Conservation (phyloP, 2,113 vertebrate genomes). For the Triplophysa siluroides region DNA sequence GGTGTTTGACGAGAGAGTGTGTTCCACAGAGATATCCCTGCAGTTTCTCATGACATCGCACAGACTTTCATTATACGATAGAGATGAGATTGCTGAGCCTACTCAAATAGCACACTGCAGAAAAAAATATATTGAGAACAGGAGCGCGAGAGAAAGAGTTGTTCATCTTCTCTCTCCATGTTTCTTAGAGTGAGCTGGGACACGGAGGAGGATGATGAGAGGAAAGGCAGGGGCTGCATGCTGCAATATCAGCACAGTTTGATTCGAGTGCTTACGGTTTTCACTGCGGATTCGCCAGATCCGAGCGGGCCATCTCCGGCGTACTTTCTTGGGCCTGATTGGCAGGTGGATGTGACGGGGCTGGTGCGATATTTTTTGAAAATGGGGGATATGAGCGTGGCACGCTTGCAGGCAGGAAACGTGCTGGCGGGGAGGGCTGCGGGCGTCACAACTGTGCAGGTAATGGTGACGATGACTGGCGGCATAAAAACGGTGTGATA, state of each 20-base stretch:
- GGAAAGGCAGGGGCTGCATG: slow-evolving; percentile 82
- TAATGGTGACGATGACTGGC: slow-evolving; percentile 55
- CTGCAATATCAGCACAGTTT: slow-evolving; percentile 91
- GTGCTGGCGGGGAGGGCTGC: slow-evolving; percentile 84
- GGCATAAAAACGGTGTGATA: neutral
- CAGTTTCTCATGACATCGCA: slow-evolving; percentile 20
- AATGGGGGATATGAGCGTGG: slow-evolving; percentile 83
- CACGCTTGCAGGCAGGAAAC: slow-evolving; percentile 76
- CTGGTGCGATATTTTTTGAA: slow-evolving; percentile 83
- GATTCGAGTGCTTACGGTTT: slow-evolving; percentile 85
- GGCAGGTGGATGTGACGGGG: slow-evolving; percentile 89
- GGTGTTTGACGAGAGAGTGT: slow-evolving; percentile 5
- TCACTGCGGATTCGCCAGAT: slow-evolving; percentile 76
- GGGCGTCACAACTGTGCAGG: slow-evolving; percentile 88
- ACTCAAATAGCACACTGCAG: slow-evolving; percentile 31
- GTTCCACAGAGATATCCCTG: slow-evolving; percentile 6
- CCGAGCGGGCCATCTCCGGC: slow-evolving; percentile 58
- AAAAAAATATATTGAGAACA: neutral
- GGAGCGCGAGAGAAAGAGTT: neutral
- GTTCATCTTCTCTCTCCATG: slow-evolving; percentile 39
- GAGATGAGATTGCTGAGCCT: slow-evolving; percentile 37
- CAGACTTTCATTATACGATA: slow-evolving; percentile 19
- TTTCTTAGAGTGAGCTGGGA: slow-evolving; percentile 80
- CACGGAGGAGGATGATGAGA: slow-evolving; percentile 87
- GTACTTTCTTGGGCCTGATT: slow-evolving; percentile 85